These are phyloP conservation scores for Xanthorhoe designata DNA, from an alignment of 2,888 invertebrate genomes.

Conservation along the genomic window DNA sequence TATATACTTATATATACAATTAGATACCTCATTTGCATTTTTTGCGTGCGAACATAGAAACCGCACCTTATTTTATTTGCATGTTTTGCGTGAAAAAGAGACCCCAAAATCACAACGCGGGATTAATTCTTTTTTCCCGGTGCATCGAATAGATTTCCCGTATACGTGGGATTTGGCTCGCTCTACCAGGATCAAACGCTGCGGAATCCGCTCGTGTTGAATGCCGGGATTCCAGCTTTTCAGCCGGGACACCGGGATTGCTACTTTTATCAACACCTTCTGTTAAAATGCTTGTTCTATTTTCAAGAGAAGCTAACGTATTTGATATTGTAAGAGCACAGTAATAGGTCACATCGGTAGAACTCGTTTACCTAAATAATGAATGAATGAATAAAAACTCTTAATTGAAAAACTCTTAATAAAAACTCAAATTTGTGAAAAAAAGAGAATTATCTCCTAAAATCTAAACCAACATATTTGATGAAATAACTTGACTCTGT, in stretches of 20 bases:
- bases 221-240: constrained; percentile 46
- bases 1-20: too few relatives aligned
- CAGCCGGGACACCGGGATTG: constrained; percentile 33
- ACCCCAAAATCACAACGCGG: neutral
- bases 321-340: constrained; percentile 11
- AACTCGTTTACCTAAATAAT: too few relatives aligned
- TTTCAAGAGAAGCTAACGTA: constrained; percentile 44
- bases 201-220: constrained; percentile 51
- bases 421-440: too few relatives aligned
- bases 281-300: constrained; percentile 43
- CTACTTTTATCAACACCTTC: constrained; percentile 50
- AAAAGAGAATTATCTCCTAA: too few relatives aligned
- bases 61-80: too few relatives aligned
- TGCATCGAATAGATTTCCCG: constrained; percentile 42
- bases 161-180: constrained; percentile 46
- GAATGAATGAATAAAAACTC: too few relatives aligned
- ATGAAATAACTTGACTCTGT: too few relatives aligned
- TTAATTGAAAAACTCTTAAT: too few relatives aligned
- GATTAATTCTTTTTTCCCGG: constrained; percentile 6
- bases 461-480: too few relatives aligned
- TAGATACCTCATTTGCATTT: too few relatives aligned
- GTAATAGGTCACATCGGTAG: neutral
- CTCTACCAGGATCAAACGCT: constrained; percentile 53
- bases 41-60: too few relatives aligned
- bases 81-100: neutral